A percentile compares a stretch with the other conserved stretches of the same genome.
phyloP scores from a whole-genome alignment of 2,888 invertebrate genomes.

The Limnephilus rhombicus region DNA sequence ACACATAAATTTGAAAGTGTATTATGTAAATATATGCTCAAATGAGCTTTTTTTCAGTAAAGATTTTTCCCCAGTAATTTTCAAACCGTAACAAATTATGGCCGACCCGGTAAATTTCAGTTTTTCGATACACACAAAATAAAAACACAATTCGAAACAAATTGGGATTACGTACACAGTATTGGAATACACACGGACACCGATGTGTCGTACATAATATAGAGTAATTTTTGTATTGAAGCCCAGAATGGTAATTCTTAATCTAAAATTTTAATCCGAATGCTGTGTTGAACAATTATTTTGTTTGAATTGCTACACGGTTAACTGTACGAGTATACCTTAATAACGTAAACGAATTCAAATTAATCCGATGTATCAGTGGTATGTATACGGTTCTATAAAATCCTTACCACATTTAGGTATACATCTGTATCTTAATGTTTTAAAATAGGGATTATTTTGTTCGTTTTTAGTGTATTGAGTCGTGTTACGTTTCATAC shows the following conservation, averaged over 20 bases:
- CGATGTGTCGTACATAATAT: background rate
- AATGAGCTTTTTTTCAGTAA: conserved; percentile 65
- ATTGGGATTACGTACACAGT: conserved; percentile 48
- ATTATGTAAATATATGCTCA: conserved; percentile 65
- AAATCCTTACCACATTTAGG: background rate
- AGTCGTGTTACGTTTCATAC: background rate
- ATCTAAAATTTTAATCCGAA: conserved; percentile 29
- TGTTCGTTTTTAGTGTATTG: background rate
- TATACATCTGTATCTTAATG: background rate
- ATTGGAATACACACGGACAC: background rate
- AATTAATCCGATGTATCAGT: background rate
- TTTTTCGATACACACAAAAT: conserved; percentile 49
- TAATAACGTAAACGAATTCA: background rate
- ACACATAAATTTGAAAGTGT: conserved; percentile 65
- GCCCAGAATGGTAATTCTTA: conserved; percentile 27
- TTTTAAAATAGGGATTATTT: background rate
- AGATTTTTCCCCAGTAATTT: conserved; percentile 62
- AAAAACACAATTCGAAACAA: conserved; percentile 46
- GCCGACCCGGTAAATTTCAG: conserved; percentile 52
- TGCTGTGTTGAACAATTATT: background rate
- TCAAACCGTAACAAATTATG: conserved; percentile 63
- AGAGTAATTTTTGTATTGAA: conserved; percentile 6
- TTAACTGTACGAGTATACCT: background rate
- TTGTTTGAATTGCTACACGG: conserved; percentile 11
- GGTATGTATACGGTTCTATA: background rate